phyloP scores from a whole-genome alignment of 2,797 vertebrate species.

The Meda fulgida region DNA sequence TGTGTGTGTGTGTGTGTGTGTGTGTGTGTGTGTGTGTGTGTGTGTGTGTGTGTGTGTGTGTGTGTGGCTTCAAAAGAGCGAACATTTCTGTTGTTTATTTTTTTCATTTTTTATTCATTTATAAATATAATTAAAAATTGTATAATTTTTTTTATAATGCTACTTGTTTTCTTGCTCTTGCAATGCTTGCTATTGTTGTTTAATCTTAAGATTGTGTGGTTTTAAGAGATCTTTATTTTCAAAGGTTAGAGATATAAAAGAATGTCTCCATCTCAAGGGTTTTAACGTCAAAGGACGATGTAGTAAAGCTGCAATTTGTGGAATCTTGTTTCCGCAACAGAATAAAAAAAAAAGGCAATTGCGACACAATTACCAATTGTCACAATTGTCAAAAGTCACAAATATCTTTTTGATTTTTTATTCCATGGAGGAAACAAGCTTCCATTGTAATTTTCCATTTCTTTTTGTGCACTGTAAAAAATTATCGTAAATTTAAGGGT shows the following conservation, averaged over 20 bases:
- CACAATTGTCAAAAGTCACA: too few species aligned
- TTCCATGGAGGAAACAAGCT: too few species aligned
- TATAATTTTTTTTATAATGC: neutral
- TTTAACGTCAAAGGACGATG: neutral
- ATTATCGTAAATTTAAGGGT: too few species aligned
- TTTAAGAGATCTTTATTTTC: neutral
- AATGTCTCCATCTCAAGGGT: neutral
- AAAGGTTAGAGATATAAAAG: neutral
- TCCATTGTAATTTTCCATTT: too few species aligned
- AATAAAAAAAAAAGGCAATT: too few species aligned
- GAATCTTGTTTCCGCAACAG: neutral
- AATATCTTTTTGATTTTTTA: too few species aligned
- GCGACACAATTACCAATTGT: too few species aligned
- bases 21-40: too few species aligned
- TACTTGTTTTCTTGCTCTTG: neutral
- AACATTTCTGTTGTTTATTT: too few species aligned
- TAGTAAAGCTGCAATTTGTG: neutral
- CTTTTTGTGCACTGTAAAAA: neutral
- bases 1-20: too few species aligned
- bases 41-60: too few species aligned
- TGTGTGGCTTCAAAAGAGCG: neutral
- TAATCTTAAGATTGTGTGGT: neutral
- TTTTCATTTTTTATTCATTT: neutral
- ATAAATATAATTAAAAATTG: fast-evolving
- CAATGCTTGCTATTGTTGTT: neutral